Conservation (phyloP, 2,797 vertebrate species). For the Eremophila alpestris region DNA sequence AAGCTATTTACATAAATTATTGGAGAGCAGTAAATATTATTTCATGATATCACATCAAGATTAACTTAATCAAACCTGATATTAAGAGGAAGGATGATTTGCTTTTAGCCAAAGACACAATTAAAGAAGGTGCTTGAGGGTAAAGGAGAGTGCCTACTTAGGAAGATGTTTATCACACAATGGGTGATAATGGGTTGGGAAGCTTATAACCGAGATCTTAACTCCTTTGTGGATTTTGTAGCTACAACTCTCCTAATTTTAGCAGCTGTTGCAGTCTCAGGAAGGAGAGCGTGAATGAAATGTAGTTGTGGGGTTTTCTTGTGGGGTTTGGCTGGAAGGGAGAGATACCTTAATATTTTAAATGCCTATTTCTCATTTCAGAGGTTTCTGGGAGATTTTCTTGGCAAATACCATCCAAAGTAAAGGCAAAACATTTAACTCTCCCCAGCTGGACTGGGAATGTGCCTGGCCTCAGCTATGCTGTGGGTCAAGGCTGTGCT, state of each 20-base stretch:
- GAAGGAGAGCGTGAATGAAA: background rate
- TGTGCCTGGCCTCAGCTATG: background rate
- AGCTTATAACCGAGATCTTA: slow-evolving; percentile 34
- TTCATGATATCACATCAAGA: slow-evolving; percentile 62
- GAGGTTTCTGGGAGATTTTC: background rate
- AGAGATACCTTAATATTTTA: background rate
- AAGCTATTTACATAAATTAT: slow-evolving; percentile 72
- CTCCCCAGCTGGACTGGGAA: background rate
- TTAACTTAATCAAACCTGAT: slow-evolving; percentile 72
- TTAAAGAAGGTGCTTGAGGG: slow-evolving; percentile 71
- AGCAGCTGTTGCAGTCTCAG: background rate
- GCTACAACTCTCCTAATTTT: background rate
- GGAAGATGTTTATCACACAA: slow-evolving; percentile 47
- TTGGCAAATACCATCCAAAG: background rate
- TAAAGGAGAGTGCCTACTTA: slow-evolving; percentile 55
- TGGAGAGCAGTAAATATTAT: slow-evolving; percentile 74
- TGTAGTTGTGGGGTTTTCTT: background rate
- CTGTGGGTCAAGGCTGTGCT: background rate
- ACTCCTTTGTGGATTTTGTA: slow-evolving; percentile 33
- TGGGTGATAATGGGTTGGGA: slow-evolving; percentile 27
- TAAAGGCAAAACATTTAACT: background rate
- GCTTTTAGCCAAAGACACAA: slow-evolving; percentile 67
- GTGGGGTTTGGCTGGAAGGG: background rate
- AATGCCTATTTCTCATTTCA: background rate
- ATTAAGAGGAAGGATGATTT: slow-evolving; percentile 65